Percentiles rank a stretch among this genome's conserved stretches.
phyloP scores from a whole-genome alignment of 1,140 invertebrate genomes.

The Agrilus planipennis region DNA sequence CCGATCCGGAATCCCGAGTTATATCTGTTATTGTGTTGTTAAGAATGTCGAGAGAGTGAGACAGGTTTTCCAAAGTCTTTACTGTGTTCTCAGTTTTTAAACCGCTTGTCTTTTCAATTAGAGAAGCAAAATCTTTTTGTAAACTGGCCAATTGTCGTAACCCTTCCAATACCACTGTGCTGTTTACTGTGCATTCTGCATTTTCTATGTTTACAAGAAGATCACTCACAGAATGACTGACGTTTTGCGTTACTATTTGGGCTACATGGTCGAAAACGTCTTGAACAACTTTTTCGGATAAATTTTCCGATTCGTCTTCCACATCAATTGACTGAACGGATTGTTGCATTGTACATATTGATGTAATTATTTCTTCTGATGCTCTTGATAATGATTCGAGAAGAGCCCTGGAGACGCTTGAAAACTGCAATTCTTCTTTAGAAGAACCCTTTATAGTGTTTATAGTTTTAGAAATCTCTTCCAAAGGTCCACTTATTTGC shows the following conservation, averaged over 20 bases:
- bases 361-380: conserved; percentile 39
- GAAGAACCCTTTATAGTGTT: conserved; percentile 30
- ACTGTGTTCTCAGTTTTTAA: conserved; percentile 22
- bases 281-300: conserved; percentile 22
- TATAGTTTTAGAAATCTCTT: conserved; percentile 37
- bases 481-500: conserved; percentile 36
- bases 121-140: conserved; percentile 27
- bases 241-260: conserved; percentile 26
- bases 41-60: conserved; percentile 25
- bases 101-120: conserved; percentile 16
- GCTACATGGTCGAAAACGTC: conserved; percentile 31
- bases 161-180: conserved; percentile 24
- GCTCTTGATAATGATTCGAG: conserved; percentile 38
- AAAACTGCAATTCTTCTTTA: conserved; percentile 14
- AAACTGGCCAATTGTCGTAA: conserved; percentile 25
- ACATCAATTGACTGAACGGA: conserved; percentile 13
- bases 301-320: conserved; percentile 8
- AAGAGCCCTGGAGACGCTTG: conserved; percentile 29
- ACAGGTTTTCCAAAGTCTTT: conserved; percentile 25
- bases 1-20: conserved; percentile 16
- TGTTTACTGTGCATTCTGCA: conserved; percentile 19
- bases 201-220: conserved; percentile 28
- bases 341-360: conserved; percentile 30
- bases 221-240: conserved; percentile 24
- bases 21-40: conserved; percentile 27